phyloP scores from a whole-genome alignment of 1,140 invertebrate genomes.

The Piezodorus guildinii region DNA sequence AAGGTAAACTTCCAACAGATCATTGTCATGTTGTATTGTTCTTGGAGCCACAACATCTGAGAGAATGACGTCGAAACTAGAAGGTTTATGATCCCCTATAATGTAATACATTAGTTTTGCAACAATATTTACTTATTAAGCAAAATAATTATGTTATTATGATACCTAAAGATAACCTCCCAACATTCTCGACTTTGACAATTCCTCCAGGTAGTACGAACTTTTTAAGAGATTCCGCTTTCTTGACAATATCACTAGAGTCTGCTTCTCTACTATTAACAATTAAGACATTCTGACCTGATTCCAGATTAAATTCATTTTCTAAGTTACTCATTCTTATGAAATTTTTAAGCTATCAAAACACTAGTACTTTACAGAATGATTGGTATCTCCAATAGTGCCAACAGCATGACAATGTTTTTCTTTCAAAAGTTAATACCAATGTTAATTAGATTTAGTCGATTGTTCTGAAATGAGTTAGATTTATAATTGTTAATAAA shows the following conservation, averaged over 20 bases:
- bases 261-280: slow-evolving; percentile 14
- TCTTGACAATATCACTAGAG: slow-evolving; percentile 2
- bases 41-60: slow-evolving; percentile 39
- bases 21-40: slow-evolving; percentile 36
- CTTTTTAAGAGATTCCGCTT: background rate
- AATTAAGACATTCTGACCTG: slow-evolving; percentile 6
- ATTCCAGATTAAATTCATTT: background rate
- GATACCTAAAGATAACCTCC: slow-evolving; percentile 4
- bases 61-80: slow-evolving; percentile 45
- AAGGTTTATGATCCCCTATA: slow-evolving; percentile 40
- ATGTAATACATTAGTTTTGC: slow-evolving; percentile 9
- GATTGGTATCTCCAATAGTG: no score
- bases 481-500: no score
- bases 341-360: no score
- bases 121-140: background rate
- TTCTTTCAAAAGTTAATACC: no score
- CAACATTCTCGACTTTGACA: slow-evolving; percentile 17
- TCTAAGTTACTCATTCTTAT: no score
- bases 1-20: slow-evolving; percentile 40
- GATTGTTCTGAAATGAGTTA: no score
- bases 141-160: no score
- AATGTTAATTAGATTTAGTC: no score
- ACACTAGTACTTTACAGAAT: no score
- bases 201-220: background rate
- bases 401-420: no score